Conservation (phyloP, 2,797 vertebrate species). For the Spinus pinus region DNA sequence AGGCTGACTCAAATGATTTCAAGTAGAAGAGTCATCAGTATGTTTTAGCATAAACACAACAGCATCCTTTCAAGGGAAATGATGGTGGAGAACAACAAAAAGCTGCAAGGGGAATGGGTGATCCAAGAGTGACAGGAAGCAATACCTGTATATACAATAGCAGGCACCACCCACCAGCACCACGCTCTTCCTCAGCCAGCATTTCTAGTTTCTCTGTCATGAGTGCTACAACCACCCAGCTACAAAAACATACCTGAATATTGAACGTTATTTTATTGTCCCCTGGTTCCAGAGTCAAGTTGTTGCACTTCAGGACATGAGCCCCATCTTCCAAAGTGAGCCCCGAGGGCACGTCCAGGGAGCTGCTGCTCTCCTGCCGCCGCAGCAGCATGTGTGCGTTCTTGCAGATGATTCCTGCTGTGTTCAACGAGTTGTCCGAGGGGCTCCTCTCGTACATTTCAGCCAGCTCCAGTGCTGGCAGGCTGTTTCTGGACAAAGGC, state of each 20-base stretch:
- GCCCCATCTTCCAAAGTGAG: conserved; percentile 83
- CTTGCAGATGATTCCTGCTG: conserved; percentile 88
- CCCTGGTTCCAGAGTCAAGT: conserved; percentile 85
- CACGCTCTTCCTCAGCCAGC: not conserved
- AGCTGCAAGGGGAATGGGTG: not conserved
- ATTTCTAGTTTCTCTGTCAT: not conserved
- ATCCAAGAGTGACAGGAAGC: not conserved
- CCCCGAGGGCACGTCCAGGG: conserved; percentile 75
- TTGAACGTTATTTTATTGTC: conserved; percentile 86
- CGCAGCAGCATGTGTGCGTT: conserved; percentile 91
- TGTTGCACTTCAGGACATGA: conserved; percentile 80
- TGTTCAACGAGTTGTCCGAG: conserved; percentile 86
- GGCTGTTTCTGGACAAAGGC: conserved; percentile 40
- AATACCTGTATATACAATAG: not conserved
- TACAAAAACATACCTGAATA: conserved; percentile 80
- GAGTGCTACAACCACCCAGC: not conserved
- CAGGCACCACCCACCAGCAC: not conserved
- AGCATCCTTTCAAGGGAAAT: not conserved
- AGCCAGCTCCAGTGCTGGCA: conserved; percentile 79
- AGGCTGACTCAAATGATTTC: not conserved
- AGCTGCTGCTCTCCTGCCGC: conserved; percentile 80
- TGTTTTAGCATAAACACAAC: not conserved
- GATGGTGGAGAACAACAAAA: not conserved
- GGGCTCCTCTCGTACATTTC: conserved; percentile 92
- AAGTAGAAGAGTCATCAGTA: not conserved